Base-by-base conservation (phyloP, 2,888 invertebrate species). In the Parelbella ahira region DNA sequence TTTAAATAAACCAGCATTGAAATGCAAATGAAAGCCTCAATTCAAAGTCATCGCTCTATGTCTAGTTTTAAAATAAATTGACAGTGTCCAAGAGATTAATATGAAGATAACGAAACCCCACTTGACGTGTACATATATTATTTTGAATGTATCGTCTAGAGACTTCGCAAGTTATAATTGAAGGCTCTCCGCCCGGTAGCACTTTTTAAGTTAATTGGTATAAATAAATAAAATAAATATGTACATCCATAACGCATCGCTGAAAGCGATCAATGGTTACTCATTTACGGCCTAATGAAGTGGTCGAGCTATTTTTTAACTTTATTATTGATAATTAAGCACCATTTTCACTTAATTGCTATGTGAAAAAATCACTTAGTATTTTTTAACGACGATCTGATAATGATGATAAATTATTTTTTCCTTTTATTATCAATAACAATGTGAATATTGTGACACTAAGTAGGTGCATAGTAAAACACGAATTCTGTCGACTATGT, bases 191-290 rank as follows among this genome's bases (percentile, higher is more conserved):
- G n/a, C 24, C 4, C 27, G 9, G 28, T 28, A 28, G 20, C 37
- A 7, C 13, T n/a, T 18, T 24, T 38, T 38, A 30, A 15, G 10
- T 6, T 38, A 30, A 38, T 38, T 11, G 30, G 24, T 4, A 6
- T 24, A 18, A 24, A 38, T 38, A 24, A 30, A 23, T 33, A 8
- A 5, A 21, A 30, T 21, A 23, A 7, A 20, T 6, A 2, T 4
- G 6, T 29, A 15, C n/a, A 29, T 18, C 8, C 8, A 8, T 8
- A 18, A 15, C 10, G 21, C 29, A 28, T 9, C 15, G n/a, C 21
- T 15, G 24, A 23, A 24, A 24, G 38, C 38, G 23, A 30, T 38
- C 15, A 34, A 34, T 34, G 20, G 4, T 23, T 23, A 2, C 18
- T 6, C 10, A 7, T 29, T 21, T 7, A 38, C 23, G 15, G 3